Conservation (phyloP, 2,888 invertebrate species). For the Cheilosia variabilis region DNA sequence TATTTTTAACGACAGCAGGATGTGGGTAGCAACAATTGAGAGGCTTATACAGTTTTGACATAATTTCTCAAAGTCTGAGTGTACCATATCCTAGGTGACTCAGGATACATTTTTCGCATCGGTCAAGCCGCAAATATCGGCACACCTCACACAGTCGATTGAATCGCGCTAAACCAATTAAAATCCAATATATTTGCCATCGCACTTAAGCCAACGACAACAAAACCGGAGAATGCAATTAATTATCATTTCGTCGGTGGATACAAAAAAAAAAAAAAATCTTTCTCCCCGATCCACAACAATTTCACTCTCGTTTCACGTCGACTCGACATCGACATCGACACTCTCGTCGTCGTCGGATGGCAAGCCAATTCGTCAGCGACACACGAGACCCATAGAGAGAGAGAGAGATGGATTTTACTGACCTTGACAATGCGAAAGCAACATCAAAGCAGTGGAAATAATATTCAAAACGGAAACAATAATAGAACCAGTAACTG, state of each 20-base stretch:
- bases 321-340: not conserved
- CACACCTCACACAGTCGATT: not conserved
- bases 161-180: conserved; percentile 16
- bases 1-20: not conserved
- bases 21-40: no score
- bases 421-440: conserved; percentile 42
- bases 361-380: no score
- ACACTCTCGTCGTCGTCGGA: no score
- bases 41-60: no score
- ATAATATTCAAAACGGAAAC: not conserved
- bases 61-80: no score
- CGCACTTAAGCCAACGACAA: not conserved
- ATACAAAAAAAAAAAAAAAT: conserved; percentile 1
- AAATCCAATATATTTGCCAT: conserved; percentile 35
- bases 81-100: not conserved
- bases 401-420: not conserved
- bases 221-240: conserved; percentile 33
- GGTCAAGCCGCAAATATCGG: not conserved
- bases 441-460: not conserved
- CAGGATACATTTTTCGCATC: not conserved
- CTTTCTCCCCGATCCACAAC: conserved; percentile 1
- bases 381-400: no score
- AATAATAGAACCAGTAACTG: not conserved
- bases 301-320: not conserved
- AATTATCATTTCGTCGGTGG: conserved; percentile 27